A percentile compares a stretch with the other conserved stretches of the same genome.
Evolutionary conservation across 2,113 vertebrate genomes (phyloP).

Genomic region (Papio anubis): DNA sequence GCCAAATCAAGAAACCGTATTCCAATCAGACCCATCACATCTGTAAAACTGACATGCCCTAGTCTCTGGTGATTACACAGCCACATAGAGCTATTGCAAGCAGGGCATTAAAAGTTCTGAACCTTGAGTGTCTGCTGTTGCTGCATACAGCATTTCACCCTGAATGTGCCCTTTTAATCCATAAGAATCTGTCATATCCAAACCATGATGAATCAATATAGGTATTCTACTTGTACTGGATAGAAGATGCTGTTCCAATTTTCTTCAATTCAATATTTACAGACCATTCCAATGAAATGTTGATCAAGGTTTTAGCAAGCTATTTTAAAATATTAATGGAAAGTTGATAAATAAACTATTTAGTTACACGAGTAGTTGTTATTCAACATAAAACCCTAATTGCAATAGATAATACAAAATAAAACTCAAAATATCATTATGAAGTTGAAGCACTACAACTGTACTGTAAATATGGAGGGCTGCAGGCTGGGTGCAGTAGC

Average conservation of each 20-base stretch:
- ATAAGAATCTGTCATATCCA: background rate
- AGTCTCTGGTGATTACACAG: background rate
- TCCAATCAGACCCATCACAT: background rate
- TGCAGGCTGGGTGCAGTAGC: no score
- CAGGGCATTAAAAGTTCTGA: background rate
- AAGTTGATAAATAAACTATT: background rate
- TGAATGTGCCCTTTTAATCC: background rate
- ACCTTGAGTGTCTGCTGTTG: background rate
- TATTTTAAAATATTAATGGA: conserved; percentile 4
- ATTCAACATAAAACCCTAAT: background rate
- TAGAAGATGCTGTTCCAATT: background rate
- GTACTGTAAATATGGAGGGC: background rate
- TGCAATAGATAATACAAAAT: background rate
- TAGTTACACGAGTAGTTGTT: background rate
- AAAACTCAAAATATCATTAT: background rate
- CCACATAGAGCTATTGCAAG: background rate
- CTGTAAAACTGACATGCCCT: background rate
- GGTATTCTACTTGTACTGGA: background rate
- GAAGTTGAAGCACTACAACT: background rate
- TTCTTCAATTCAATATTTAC: background rate
- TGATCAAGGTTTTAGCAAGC: background rate
- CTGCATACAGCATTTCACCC: background rate
- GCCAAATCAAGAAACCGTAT: background rate
- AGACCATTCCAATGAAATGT: background rate
- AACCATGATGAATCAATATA: background rate